Base-by-base conservation (phyloP, 1,140 invertebrate species). In the Protaetia brevitarsis region DNA sequence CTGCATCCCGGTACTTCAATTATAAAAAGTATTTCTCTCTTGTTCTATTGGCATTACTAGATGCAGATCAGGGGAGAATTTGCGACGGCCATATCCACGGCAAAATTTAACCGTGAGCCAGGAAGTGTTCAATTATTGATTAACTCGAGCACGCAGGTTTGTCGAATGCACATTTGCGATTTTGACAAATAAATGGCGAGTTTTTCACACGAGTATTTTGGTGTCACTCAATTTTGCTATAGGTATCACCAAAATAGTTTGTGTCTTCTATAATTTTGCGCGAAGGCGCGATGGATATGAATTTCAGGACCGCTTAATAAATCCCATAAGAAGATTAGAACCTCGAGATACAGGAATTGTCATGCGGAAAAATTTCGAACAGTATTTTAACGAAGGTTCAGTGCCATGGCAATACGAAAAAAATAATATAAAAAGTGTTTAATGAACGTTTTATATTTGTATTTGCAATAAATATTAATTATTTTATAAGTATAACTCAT, bases 151-250 rank as follows among this genome's bases (percentile, higher is more conserved):
- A 2, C 2, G 29, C 7, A 27, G 28, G 16, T 61, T 23, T 3
- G 29, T 61, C 16, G 29, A 61, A 61, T 61, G 28, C 19, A 61
- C 59, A 30, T 61, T 31, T 34, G 29, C 28, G 2, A 61, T 34
- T 31, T 13, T 61, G 0, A 16, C 29, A 31, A 61, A 61, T 34
- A 61, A 61, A 58, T 27, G 56, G 21, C 56, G 26, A 28, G 11
- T 58, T 8, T 27, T 58, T 27, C 23, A 58, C 1, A 16, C 37
- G 1, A 13, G 1, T 41, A 16, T 41, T 1, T 6, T 41, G 37
- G 13, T 41, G 21, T 41, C 37, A 4, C 7, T 1, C 6, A 1
- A 41, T n/a, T 41, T 41, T 41, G 37, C 37, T 3, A 16, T 6
- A 3, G 37, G 21, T 13, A 7, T 41, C n/a, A n/a, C n/a, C 7